Evolutionary conservation across 2,888 invertebrate species (phyloP).

Genomic region (Cremastinae sp.): DNA sequence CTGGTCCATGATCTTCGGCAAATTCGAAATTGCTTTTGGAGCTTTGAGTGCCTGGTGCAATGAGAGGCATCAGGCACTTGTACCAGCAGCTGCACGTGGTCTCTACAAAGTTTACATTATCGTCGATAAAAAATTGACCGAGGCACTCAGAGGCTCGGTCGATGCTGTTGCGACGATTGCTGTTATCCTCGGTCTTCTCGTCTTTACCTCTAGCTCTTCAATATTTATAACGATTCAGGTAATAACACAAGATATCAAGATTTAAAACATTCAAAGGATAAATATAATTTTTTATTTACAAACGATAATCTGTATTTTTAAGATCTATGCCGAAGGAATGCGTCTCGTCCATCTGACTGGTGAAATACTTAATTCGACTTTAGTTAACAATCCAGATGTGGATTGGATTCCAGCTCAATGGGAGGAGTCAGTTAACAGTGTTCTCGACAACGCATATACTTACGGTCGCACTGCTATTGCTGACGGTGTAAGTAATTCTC

Average conservation of each 20-base stretch:
- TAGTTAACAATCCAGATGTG: slow-evolving; percentile 93
- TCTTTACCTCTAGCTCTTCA: slow-evolving; percentile 89
- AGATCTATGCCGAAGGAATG: slow-evolving; percentile 97
- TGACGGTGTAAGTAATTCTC: slow-evolving; percentile 84
- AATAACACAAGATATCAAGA: slow-evolving; percentile 56
- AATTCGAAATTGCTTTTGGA: slow-evolving; percentile 78
- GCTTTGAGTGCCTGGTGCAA: slow-evolving; percentile 83
- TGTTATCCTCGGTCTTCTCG: slow-evolving; percentile 91
- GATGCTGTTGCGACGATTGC: slow-evolving; percentile 93
- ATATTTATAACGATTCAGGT: slow-evolving; percentile 93
- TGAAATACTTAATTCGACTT: slow-evolving; percentile 92
- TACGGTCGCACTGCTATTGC: slow-evolving; percentile 96
- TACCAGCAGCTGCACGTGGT: slow-evolving; percentile 90
- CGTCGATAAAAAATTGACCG: slow-evolving; percentile 84
- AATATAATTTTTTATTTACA: neutral
- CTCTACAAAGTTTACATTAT: slow-evolving; percentile 86
- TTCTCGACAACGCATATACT: slow-evolving; percentile 95
- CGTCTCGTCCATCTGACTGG: slow-evolving; percentile 94
- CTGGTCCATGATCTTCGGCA: slow-evolving; percentile 76
- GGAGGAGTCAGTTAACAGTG: slow-evolving; percentile 92
- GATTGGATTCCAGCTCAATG: slow-evolving; percentile 89
- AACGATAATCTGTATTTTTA: slow-evolving; percentile 20
- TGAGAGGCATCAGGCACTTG: slow-evolving; percentile 85
- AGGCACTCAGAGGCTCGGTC: slow-evolving; percentile 87
- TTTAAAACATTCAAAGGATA: neutral